These are phyloP conservation scores for Homarus americanus DNA, from an alignment of 1,140 invertebrate species.

Conservation along the genomic window DNA sequence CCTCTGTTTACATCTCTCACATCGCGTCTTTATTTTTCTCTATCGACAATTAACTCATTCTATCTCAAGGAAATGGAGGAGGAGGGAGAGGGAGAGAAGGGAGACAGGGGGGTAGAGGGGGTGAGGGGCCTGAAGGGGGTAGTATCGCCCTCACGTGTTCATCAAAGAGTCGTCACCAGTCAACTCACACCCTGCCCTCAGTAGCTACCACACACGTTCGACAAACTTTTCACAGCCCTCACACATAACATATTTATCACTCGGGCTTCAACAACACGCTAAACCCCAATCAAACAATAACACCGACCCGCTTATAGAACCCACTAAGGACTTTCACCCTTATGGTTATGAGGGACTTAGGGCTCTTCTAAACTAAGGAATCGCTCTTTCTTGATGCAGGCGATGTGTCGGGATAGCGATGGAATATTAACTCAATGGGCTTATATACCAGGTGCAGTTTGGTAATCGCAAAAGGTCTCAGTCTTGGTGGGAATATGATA, in stretches of 20 bases:
- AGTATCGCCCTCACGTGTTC: constrained; percentile 14
- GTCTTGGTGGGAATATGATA: constrained; percentile 32
- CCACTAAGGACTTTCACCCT: neutral
- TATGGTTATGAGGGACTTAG: neutral
- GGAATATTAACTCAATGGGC: constrained; percentile 33
- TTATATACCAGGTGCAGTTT: constrained; percentile 36
- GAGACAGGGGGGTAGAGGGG: no score
- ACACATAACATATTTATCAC: constrained; percentile 9
- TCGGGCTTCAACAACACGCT: neutral
- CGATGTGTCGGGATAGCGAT: neutral
- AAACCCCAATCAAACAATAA: neutral
- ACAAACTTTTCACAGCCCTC: constrained; percentile 42
- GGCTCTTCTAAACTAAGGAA: neutral
- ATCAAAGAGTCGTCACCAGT: constrained; percentile 26
- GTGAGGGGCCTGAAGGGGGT: neutral
- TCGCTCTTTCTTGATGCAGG: constrained; percentile 1
- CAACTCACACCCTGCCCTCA: neutral
- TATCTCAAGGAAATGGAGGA: no score
- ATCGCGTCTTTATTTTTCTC: no score
- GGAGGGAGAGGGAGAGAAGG: neutral
- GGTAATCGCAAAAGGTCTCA: neutral
- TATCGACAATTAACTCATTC: no score
- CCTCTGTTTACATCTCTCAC: no score
- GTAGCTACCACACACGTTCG: constrained; percentile 31
- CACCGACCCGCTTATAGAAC: no score